These are phyloP conservation scores for Eugnorisma glareosa DNA, from an alignment of 2,888 invertebrate species.

Conservation along the genomic window DNA sequence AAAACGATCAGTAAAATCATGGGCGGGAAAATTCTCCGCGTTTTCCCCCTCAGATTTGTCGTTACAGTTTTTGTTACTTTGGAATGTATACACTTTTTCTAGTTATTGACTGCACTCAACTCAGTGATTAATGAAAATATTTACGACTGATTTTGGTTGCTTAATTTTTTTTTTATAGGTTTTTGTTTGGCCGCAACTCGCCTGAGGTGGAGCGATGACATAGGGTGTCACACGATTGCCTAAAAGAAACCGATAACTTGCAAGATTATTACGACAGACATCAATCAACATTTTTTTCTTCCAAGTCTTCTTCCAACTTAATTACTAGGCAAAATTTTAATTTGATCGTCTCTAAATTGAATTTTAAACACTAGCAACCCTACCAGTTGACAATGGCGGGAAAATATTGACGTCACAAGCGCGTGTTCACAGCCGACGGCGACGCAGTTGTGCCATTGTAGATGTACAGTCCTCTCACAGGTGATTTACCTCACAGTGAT, in stretches of 20 bases:
- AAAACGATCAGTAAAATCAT: conserved; percentile 21
- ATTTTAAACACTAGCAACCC: conserved; percentile 70
- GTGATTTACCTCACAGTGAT: neutral
- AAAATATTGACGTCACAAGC: conserved; percentile 78
- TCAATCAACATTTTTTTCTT: neutral
- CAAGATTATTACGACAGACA: neutral
- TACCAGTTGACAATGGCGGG: conserved; percentile 76
- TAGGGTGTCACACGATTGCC: too few relatives aligned
- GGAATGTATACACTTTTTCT: neutral
- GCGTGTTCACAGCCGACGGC: conserved; percentile 59
- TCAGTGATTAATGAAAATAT: too few relatives aligned
- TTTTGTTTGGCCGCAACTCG: too few relatives aligned
- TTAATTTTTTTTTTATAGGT: too few relatives aligned
- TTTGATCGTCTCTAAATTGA: neutral
- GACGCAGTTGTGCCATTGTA: conserved; percentile 62
- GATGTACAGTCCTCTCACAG: neutral
- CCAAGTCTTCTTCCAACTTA: too few relatives aligned
- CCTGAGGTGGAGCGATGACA: too few relatives aligned
- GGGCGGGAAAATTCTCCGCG: neutral
- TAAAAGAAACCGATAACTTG: neutral
- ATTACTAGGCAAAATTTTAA: neutral
- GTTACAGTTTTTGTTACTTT: neutral
- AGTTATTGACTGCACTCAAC: neutral
- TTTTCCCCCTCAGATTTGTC: conserved; percentile 4
- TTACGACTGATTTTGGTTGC: neutral